Conservation (phyloP, 2,113 vertebrate genomes). For the Sclerurus mexicanus region DNA sequence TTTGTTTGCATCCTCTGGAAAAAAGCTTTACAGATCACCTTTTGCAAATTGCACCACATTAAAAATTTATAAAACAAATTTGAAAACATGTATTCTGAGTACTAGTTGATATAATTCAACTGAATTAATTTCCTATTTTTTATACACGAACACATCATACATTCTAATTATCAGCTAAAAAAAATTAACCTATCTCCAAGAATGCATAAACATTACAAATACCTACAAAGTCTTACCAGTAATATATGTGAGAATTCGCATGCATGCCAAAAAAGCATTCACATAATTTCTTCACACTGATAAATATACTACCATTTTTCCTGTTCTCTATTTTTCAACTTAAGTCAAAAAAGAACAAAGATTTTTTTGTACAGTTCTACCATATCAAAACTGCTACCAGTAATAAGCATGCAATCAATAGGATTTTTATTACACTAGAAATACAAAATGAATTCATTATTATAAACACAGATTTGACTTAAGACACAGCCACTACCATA, state of each 20-base stretch:
- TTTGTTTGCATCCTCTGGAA: constrained; percentile 1
- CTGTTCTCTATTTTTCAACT: not conserved
- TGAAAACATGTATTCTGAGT: not conserved
- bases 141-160: not conserved
- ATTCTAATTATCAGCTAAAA: not conserved
- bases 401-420: not conserved
- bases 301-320: not conserved
- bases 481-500: not conserved
- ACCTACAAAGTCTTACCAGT: not conserved
- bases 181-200: not conserved
- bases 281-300: not conserved
- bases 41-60: not conserved
- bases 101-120: not conserved
- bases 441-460: not conserved
- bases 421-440: not conserved
- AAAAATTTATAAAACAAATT: not conserved
- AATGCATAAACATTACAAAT: not conserved
- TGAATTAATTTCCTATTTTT: not conserved
- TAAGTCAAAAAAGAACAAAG: not conserved
- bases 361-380: not conserved
- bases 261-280: not conserved
- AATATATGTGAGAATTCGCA: not conserved
- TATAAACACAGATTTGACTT: not conserved
- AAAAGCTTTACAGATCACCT: not conserved
- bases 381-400: not conserved